Evolutionary conservation across 2,797 vertebrate species (phyloP).

Genomic region (Chloroceryle amazona): DNA sequence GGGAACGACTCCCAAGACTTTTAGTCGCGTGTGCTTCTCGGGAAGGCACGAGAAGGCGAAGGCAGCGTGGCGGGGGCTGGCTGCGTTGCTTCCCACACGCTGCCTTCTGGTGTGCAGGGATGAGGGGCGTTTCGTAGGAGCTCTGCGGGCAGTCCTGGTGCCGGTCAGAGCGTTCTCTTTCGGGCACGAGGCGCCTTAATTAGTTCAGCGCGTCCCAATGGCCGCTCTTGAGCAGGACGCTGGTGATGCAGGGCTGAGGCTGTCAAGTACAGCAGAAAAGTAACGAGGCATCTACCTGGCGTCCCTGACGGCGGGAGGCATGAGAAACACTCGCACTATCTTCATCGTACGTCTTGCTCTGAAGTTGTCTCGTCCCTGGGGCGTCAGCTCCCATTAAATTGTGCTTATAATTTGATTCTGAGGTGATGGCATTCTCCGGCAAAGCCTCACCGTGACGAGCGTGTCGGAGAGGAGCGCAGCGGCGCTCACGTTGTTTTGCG

Average conservation of each 20-base stretch:
- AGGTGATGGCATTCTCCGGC: neutral
- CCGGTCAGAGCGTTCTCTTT: fast-evolving
- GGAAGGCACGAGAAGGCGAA: neutral
- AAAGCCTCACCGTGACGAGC: fast-evolving
- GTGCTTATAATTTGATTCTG: constrained; percentile 19
- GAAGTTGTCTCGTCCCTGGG: neutral
- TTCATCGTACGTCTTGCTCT: fast-evolving
- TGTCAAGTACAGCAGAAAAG: neutral
- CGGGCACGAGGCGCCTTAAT: fast-evolving
- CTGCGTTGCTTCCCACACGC: fast-evolving
- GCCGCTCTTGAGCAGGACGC: neutral
- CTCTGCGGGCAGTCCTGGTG: neutral
- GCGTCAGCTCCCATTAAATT: neutral
- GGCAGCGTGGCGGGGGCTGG: neutral
- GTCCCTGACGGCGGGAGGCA: neutral
- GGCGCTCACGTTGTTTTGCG: fast-evolving
- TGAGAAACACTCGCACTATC: fast-evolving
- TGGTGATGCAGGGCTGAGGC: fast-evolving
- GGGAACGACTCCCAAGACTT: neutral
- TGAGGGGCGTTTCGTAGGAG: fast-evolving
- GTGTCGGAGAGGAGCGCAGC: fast-evolving
- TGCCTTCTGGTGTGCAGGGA: neutral
- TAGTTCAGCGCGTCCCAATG: fast-evolving
- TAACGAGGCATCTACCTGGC: neutral
- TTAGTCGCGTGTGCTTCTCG: neutral